Evolutionary conservation across 2,888 invertebrate species (phyloP).

Genomic region (Apodemia duryi): DNA sequence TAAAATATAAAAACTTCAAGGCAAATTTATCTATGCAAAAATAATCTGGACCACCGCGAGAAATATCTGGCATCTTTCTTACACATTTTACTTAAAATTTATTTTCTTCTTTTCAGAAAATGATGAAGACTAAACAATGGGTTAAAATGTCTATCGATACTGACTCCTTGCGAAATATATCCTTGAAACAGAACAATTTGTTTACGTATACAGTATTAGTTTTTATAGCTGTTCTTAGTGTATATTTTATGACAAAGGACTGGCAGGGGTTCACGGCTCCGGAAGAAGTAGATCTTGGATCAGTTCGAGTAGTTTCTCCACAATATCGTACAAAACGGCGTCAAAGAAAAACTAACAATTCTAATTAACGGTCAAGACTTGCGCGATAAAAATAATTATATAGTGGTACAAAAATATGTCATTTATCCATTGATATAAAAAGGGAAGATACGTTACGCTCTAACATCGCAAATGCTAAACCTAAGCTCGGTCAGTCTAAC

Average conservation of each 20-base stretch:
- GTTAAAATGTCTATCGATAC: slow-evolving; percentile 25
- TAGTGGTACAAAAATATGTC: too few relatives aligned
- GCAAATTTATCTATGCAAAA: too few relatives aligned
- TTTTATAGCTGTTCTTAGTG: slow-evolving; percentile 40
- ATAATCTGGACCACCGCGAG: neutral
- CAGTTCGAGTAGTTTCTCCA: slow-evolving; percentile 37
- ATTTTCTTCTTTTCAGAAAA: slow-evolving; percentile 22
- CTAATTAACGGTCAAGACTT: neutral
- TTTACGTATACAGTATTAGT: slow-evolving; percentile 42
- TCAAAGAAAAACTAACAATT: slow-evolving; percentile 17
- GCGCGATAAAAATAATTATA: neutral
- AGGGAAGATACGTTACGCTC: too few relatives aligned
- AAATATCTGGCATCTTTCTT: neutral
- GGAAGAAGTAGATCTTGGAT: slow-evolving; percentile 55
- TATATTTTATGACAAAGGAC: slow-evolving; percentile 45
- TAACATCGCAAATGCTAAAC: too few relatives aligned
- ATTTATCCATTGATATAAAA: too few relatives aligned
- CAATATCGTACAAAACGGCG: slow-evolving; percentile 32
- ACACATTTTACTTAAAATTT: neutral
- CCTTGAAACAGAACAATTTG: slow-evolving; percentile 29
- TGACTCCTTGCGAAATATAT: slow-evolving; percentile 20
- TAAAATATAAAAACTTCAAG: too few relatives aligned
- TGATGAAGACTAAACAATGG: slow-evolving; percentile 27
- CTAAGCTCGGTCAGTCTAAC: too few relatives aligned
- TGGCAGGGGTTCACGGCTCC: slow-evolving; percentile 53